Evolutionary conservation across 2,113 vertebrate species (phyloP).

Genomic region (Butastur rufipennis): DNA sequence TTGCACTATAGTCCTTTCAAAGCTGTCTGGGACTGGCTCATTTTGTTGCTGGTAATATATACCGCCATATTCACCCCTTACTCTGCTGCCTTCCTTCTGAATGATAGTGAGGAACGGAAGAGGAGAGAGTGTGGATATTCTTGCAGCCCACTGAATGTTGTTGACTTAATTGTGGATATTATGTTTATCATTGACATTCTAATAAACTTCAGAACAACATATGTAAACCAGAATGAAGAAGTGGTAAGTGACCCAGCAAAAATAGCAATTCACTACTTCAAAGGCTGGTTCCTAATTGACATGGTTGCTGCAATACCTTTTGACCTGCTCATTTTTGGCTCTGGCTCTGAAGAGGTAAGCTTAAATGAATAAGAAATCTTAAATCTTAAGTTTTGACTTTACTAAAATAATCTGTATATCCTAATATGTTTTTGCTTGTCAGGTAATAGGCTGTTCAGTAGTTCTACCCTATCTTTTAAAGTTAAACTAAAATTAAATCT

Average conservation of each 20-base stretch:
- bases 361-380: not conserved
- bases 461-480: not conserved
- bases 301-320: slow-evolving; percentile 99
- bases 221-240: slow-evolving; percentile 97
- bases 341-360: slow-evolving; percentile 98
- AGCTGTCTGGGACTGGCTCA: slow-evolving; percentile 98
- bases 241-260: slow-evolving; percentile 97
- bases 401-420: not conserved
- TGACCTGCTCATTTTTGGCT: slow-evolving; percentile 98
- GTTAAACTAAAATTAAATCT: not conserved
- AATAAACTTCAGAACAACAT: slow-evolving; percentile 99
- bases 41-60: slow-evolving; percentile 95
- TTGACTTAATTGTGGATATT: slow-evolving; percentile 98
- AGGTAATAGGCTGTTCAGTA: not conserved
- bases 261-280: slow-evolving; percentile 99
- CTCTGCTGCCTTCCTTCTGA: slow-evolving; percentile 96
- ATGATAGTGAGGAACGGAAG: slow-evolving; percentile 92
- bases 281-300: slow-evolving; percentile 99
- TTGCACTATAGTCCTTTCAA: slow-evolving; percentile 99
- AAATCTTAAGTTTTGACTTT: not conserved
- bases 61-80: slow-evolving; percentile 98
- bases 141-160: slow-evolving; percentile 94
- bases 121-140: slow-evolving; percentile 95
- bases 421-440: not conserved
- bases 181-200: slow-evolving; percentile 99